phyloP scores from a whole-genome alignment of 2,888 invertebrate genomes.

The Hololepta plana region DNA sequence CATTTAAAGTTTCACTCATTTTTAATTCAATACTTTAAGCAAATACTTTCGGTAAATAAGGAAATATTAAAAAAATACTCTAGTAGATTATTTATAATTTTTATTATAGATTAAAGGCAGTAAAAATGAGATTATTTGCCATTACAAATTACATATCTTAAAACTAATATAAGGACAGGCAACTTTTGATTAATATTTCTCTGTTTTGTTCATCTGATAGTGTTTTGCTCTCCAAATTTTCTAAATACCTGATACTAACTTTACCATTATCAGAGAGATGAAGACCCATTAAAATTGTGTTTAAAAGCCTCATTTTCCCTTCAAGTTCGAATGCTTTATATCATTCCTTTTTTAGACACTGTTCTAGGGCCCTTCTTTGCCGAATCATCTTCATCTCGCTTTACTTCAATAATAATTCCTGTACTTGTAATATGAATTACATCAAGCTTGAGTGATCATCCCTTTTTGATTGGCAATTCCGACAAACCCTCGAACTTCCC shows the following conservation, averaged over 20 bases:
- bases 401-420: slow-evolving; percentile 2
- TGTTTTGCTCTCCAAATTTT: slow-evolving; percentile 6
- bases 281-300: slow-evolving; percentile 6
- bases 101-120: slow-evolving; percentile 2
- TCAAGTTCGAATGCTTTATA: slow-evolving; percentile 6
- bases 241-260: slow-evolving; percentile 8
- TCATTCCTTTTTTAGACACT: slow-evolving; percentile 7
- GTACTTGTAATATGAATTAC: slow-evolving; percentile 3
- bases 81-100: slow-evolving; percentile 5
- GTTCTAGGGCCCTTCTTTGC: slow-evolving; percentile 5
- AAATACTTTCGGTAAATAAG: too few species aligned
- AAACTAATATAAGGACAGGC: slow-evolving; percentile 7
- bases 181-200: slow-evolving; percentile 7
- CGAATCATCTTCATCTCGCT: slow-evolving; percentile 2
- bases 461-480: slow-evolving; percentile 5
- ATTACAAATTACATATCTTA: slow-evolving; percentile 7
- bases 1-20: too few species aligned
- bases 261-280: slow-evolving; percentile 7
- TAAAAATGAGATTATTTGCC: slow-evolving; percentile 8
- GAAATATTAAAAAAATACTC: slow-evolving; percentile 8
- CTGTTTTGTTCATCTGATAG: slow-evolving; percentile 5
- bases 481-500: slow-evolving; percentile 6
- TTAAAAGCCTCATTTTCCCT: slow-evolving; percentile 5
- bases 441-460: slow-evolving; percentile 3
- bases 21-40: too few species aligned